These are phyloP conservation scores for Gymnocheta viridis DNA, from an alignment of 2,888 invertebrate species.

Conservation along the genomic window DNA sequence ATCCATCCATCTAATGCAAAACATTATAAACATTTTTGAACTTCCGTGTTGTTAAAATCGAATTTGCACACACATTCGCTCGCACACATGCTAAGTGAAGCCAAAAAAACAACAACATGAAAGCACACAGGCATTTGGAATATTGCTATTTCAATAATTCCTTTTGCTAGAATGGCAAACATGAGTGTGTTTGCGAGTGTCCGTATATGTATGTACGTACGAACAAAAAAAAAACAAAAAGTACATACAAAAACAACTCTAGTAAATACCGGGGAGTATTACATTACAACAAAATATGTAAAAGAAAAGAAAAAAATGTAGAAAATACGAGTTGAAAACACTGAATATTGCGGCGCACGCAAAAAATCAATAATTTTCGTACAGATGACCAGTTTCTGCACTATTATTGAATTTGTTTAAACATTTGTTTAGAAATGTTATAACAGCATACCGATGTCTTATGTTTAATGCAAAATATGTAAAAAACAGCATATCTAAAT, in stretches of 20 bases:
- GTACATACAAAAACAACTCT: constrained; percentile 52
- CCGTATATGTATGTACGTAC: neutral
- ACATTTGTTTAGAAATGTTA: neutral
- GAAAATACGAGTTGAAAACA: constrained; percentile 45
- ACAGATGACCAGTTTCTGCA: constrained; percentile 8
- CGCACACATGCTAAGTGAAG: constrained; percentile 15
- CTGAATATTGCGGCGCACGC: constrained; percentile 65
- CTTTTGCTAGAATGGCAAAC: constrained; percentile 39
- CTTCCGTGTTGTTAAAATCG: constrained; percentile 69
- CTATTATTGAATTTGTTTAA: too few relatives aligned
- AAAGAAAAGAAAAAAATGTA: constrained; percentile 13
- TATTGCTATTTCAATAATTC: constrained; percentile 61
- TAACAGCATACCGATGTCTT: neutral
- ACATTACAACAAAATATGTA: constrained; percentile 39
- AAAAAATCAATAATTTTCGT: constrained; percentile 63
- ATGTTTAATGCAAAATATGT: neutral
- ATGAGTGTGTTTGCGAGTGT: neutral
- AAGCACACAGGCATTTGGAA: constrained; percentile 59
- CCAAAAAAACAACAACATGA: constrained; percentile 54
- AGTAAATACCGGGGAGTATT: constrained; percentile 59
- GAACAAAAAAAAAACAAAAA: constrained; percentile 8
- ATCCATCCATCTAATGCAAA: neutral
- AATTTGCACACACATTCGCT: constrained; percentile 61
- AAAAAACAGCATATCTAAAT: neutral
- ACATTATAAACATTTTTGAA: constrained; percentile 62